Base-by-base conservation (phyloP, 1,140 invertebrate genomes). In the Cydia splendana region DNA sequence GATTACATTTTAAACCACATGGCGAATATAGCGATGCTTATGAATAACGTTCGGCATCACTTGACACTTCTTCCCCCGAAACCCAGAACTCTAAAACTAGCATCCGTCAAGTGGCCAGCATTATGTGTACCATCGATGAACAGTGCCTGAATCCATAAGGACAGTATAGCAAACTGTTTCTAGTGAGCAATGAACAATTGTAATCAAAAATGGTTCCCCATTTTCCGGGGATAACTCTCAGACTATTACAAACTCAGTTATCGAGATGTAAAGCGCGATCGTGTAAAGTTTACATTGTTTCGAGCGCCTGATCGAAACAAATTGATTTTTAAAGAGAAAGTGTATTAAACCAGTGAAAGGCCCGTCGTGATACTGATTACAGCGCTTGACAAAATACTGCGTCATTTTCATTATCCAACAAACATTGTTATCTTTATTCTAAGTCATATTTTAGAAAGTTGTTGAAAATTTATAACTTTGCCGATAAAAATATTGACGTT, bases 301-400 rank as follows among this genome's bases (percentile, higher is more conserved):
- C 10, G n/a, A 74, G 71, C 74, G 12, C 77, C 30, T 71, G 79
- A 82, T 82, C 79, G 76, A 67, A 80, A 83, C 81, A 83, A 85
- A 87, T 89, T 83, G 82, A 86, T 86, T 89, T 86, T 87, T 79
- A 81, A 75, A 78, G 82, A 79, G 83, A 85, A 84, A 88, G 81
- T 81, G 78, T 84, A 81, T 75, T 81, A 83, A 78, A 79, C 65
- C 75, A 82, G 86, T 84, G 83, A 87, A 84, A 89, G 85, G 78
- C 80, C 74, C 57, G 57, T 79, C 67, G 75, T 53, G 73, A 65
- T 80, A 77, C 81, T 80, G 76, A 74, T 71, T 42, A 77, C 45
- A 79, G 15, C 65, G 28, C 67, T 71, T 71, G 67, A 71, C 67
- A 71, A 71, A 71, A 71, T 71, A 71, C 67, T 71, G 67, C 67